These are phyloP conservation scores for Sebastolobus alascanus DNA, from an alignment of 2,797 vertebrate species.

Conservation along the genomic window DNA sequence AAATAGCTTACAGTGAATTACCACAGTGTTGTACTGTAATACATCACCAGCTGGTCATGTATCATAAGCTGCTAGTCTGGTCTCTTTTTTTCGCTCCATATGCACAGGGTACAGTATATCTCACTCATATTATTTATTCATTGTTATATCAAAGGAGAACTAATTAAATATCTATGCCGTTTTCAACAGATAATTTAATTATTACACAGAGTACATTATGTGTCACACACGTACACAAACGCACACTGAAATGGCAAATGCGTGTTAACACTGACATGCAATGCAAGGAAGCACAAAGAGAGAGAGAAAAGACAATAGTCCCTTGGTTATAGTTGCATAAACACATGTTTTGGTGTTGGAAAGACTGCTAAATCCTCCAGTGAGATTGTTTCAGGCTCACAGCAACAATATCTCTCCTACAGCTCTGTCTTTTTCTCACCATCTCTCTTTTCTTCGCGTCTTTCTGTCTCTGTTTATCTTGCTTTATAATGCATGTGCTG, in stretches of 20 bases:
- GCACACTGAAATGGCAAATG: neutral
- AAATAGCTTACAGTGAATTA: constrained; percentile 16
- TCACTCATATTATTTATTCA: constrained; percentile 39
- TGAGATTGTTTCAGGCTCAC: constrained; percentile 18
- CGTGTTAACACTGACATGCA: neutral
- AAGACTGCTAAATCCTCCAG: neutral
- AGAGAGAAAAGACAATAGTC: neutral
- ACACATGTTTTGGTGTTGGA: constrained; percentile 26
- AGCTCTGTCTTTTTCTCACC: neutral
- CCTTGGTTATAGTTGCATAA: constrained; percentile 25
- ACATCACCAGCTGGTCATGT: constrained; percentile 28
- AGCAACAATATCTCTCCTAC: neutral
- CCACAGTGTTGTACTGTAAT: neutral
- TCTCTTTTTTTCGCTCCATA: neutral
- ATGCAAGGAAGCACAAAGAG: neutral
- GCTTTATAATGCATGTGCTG: neutral
- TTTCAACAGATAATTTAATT: constrained; percentile 38
- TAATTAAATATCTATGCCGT: constrained; percentile 42
- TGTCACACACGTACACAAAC: neutral
- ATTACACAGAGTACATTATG: neutral
- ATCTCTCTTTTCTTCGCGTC: neutral
- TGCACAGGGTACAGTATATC: constrained; percentile 1
- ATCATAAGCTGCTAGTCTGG: constrained; percentile 1
- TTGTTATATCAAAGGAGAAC: constrained; percentile 36
- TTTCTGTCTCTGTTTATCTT: neutral